Evolutionary conservation across 1,140 invertebrate genomes (phyloP).

Genomic region (Zaprionus tsacasi): DNA sequence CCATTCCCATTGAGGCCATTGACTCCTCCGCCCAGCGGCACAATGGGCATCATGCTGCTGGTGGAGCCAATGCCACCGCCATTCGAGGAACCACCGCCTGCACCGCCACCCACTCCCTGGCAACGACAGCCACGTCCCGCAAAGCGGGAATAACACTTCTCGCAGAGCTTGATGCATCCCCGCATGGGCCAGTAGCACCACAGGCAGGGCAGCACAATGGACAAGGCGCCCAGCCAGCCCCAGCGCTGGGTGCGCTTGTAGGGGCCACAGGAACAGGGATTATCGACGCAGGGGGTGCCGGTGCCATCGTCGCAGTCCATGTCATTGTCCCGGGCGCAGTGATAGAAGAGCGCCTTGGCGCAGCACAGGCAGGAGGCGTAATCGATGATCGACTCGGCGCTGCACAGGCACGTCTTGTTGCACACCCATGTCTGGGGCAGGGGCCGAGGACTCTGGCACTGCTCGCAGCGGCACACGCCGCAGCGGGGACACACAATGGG

Average conservation of each 20-base stretch:
- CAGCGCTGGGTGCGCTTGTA: slow-evolving; percentile 89
- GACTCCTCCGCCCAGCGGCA: slow-evolving; percentile 67
- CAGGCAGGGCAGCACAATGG: slow-evolving; percentile 93
- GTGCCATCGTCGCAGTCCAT: slow-evolving; percentile 89
- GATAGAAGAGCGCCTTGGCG: slow-evolving; percentile 96
- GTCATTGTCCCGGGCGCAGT: slow-evolving; percentile 91
- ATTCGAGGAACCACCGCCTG: slow-evolving; percentile 1
- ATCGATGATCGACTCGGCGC: slow-evolving; percentile 93
- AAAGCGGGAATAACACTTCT: slow-evolving; percentile 92
- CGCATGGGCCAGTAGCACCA: slow-evolving; percentile 96
- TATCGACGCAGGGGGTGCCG: slow-evolving; percentile 89
- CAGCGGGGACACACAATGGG: slow-evolving; percentile 94
- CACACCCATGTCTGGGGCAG: slow-evolving; percentile 95
- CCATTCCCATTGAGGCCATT: slow-evolving; percentile 11
- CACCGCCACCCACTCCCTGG: slow-evolving; percentile 64
- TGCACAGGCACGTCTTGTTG: slow-evolving; percentile 93
- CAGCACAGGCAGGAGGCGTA: slow-evolving; percentile 96
- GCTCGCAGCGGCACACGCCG: slow-evolving; percentile 93
- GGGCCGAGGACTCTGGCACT: slow-evolving; percentile 92
- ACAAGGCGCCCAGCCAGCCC: slow-evolving; percentile 92
- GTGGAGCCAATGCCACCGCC: slow-evolving; percentile 56
- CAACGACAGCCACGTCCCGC: slow-evolving; percentile 88
- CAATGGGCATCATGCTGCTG: slow-evolving; percentile 84
- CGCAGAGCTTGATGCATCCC: slow-evolving; percentile 91
- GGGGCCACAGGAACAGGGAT: slow-evolving; percentile 93